Evolutionary conservation across 1,140 invertebrate species (phyloP).

Genomic region (Alviniconcha marisindica): DNA sequence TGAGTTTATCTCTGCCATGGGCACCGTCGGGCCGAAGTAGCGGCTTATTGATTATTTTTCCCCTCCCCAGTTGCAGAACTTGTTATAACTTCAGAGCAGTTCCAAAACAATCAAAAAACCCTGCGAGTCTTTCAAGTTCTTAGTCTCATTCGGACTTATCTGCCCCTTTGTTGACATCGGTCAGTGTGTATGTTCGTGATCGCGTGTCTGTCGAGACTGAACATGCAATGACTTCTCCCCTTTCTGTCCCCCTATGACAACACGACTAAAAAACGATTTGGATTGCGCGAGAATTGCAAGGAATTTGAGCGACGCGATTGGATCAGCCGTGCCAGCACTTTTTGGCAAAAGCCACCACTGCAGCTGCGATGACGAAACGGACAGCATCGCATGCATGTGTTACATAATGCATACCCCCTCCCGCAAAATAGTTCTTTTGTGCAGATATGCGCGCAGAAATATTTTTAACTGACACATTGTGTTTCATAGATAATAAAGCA

Average conservation of each 20-base stretch:
- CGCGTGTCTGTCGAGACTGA: not conserved
- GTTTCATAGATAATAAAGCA: not conserved
- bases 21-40: too few relatives aligned
- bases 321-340: not conserved
- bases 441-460: constrained; percentile 38
- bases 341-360: constrained; percentile 2
- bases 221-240: constrained; percentile 4
- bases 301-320: constrained; percentile 16
- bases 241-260: not conserved
- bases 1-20: too few relatives aligned
- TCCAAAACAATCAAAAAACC: too few relatives aligned
- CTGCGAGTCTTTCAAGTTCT: not conserved
- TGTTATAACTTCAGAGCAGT: too few relatives aligned
- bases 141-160: not conserved
- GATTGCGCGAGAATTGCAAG: not conserved
- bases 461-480: not conserved
- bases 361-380: constrained; percentile 33
- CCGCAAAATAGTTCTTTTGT: constrained; percentile 33
- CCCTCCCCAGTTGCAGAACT: too few relatives aligned
- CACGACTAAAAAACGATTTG: too few relatives aligned
- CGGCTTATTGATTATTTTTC: too few relatives aligned
- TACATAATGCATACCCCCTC: constrained; percentile 41
- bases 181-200: not conserved
- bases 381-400: constrained; percentile 5
- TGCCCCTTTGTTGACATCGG: not conserved